Base-by-base conservation (phyloP, 1,140 invertebrate genomes). In the Euborellia annulipes region DNA sequence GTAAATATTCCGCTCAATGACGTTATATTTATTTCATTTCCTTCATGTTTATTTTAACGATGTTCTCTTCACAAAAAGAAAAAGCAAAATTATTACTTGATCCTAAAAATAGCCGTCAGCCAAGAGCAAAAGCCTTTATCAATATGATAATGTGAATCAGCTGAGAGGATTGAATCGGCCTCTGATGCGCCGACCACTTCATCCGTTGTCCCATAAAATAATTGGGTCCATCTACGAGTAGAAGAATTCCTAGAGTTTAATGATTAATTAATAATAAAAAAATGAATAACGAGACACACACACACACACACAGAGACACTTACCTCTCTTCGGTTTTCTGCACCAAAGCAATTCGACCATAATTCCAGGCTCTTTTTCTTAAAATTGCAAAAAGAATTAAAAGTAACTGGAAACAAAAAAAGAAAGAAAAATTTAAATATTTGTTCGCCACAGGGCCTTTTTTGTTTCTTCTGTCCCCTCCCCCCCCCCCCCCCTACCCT, bases 301-400 rank as follows among this genome's bases (percentile, higher is more conserved):
- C 69, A n/a, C n/a, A n/a, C n/a, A n/a, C n/a, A n/a, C n/a, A n/a
- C n/a, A n/a, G n/a, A n/a, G n/a, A 27, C 9, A 54, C 57, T 55
- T 61, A 72, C 65, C 82, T 55, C 83, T 83, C 77, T 58, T 79
- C 77, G 19, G 73, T 76, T 54, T 79, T 76, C 56, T 90, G 86
- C 18, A 93, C 77, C 30, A 94, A 68, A n/a, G 89, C 88, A 57
- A 93, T 73, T 41, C 89, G 71, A 11, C 88, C 88, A 72, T 92
- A 94, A 63, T 94, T 89, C 79, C 89, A 92, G 0, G 90, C 90
- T 55, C 82, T 79, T 57, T 91, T 88, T 40, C 90, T 69, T 46
- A 94, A 61, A 36, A 87, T 66, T 16, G 84, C 79, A 64, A 94
- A 95, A 41, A 92, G 62, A 45, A 89, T 61, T 22, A 87, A 65